Evolutionary conservation across 2,888 invertebrate species (phyloP).

Genomic region (Malthinus seriepunctatus): DNA sequence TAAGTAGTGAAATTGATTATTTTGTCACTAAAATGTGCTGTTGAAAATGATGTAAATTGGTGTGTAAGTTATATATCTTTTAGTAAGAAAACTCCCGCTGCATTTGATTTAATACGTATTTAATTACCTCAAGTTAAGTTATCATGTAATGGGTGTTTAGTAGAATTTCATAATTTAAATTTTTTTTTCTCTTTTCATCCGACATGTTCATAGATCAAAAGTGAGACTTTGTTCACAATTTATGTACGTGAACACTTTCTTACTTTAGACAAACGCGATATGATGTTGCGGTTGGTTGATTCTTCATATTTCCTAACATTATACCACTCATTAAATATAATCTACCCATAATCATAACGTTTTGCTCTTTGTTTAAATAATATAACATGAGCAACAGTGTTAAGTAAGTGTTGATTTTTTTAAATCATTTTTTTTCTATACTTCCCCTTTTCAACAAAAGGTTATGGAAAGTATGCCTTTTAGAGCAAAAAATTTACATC

Average conservation of each 20-base stretch:
- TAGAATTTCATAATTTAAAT: slow-evolving; percentile 19
- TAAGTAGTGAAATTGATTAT: too few species aligned
- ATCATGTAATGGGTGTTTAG: slow-evolving; percentile 11
- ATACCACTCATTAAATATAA: slow-evolving; percentile 3
- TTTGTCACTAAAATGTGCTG: not conserved
- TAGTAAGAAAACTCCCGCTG: not conserved
- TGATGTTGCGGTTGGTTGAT: slow-evolving; percentile 22
- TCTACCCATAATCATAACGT: not conserved
- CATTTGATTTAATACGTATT: not conserved
- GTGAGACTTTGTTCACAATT: slow-evolving; percentile 22
- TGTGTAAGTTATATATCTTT: not conserved
- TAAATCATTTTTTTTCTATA: too few species aligned
- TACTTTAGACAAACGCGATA: slow-evolving; percentile 15
- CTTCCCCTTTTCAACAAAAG: too few species aligned
- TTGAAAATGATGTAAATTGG: too few species aligned
- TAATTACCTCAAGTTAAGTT: not conserved
- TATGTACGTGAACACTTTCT: slow-evolving; percentile 20
- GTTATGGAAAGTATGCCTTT: too few species aligned
- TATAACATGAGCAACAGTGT: too few species aligned
- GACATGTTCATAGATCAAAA: slow-evolving; percentile 18
- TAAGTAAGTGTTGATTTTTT: too few species aligned
- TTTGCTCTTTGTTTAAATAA: too few species aligned
- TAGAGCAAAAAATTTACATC: too few species aligned
- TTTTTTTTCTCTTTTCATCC: slow-evolving; percentile 1
- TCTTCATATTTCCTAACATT: slow-evolving; percentile 15